Evolutionary conservation across 2,888 invertebrate genomes (phyloP).

Genomic region (Stomorhina lunata): DNA sequence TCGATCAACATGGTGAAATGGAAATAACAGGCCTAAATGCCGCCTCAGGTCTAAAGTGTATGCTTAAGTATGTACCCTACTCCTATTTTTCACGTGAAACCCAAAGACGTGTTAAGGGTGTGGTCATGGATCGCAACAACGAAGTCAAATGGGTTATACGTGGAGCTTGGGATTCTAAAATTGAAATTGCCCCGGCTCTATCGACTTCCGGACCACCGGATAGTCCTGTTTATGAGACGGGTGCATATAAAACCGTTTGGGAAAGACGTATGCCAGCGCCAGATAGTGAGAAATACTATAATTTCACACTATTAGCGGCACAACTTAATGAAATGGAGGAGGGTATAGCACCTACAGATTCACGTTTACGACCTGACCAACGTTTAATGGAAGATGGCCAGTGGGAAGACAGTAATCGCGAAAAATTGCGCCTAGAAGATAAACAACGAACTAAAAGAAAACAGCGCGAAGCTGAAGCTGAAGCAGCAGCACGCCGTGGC

Average conservation of each 20-base stretch:
- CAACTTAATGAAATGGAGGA: constrained; percentile 97
- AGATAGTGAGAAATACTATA: constrained; percentile 90
- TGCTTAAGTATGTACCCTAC: constrained; percentile 98
- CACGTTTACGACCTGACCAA: constrained; percentile 96
- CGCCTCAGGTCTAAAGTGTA: constrained; percentile 94
- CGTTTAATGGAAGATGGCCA: constrained; percentile 96
- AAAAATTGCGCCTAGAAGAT: constrained; percentile 94
- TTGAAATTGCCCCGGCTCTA: constrained; percentile 95
- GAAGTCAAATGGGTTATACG: constrained; percentile 88
- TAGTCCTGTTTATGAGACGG: constrained; percentile 96
- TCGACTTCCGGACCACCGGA: constrained; percentile 84
- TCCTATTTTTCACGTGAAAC: constrained; percentile 98
- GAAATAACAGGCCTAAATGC: constrained; percentile 94
- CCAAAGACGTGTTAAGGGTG: constrained; percentile 93
- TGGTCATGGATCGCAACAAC: constrained; percentile 86
- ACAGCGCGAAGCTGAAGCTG: constrained; percentile 89
- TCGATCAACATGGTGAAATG: constrained; percentile 99
- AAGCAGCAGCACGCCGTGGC: constrained; percentile 84
- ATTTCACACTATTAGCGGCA: constrained; percentile 96
- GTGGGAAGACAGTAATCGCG: constrained; percentile 94
- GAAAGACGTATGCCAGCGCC: constrained; percentile 87
- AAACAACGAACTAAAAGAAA: constrained; percentile 93
- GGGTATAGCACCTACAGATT: constrained; percentile 96
- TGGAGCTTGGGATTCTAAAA: constrained; percentile 97
- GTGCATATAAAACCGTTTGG: constrained; percentile 92